Base-by-base conservation (phyloP, 2,113 vertebrate species). In the Muntiacus reevesi region DNA sequence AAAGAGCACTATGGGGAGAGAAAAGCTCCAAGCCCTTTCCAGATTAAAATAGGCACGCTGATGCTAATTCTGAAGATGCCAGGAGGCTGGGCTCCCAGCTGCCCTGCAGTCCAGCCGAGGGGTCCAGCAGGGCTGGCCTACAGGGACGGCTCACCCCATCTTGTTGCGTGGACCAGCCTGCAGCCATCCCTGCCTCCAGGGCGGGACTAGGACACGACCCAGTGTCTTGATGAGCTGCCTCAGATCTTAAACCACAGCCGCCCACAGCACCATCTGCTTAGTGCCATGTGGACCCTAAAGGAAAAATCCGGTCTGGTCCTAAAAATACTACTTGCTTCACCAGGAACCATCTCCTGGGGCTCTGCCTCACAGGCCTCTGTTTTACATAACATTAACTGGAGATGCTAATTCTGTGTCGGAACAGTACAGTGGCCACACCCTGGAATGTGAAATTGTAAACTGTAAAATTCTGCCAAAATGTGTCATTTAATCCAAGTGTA, bases 181-280 rank as follows among this genome's bases (percentile, higher is more conserved):
- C 9, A 89, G 71, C 93, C 86, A 91, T 59, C 27, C 40, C 67
- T 0, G 11, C 52, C 55, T 91, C 36, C 5, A 87, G 94, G 92
- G 91, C n/a, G 52, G 94, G 90, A 33, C n/a, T 1, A 96, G 82
- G 96, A 93, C 83, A 86, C 64, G 82, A 30, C 19, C 52, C 81
- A 27, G 71, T 47, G 83, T 62, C 97, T 89, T 86, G 45, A 88
- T 67, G 90, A 97, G 93, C 55, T 6, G 6, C 92, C 96, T 97
- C 94, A 95, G 96, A 91, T 87, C 91, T 85, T 91, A 89, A 97
- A 87, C 97, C 95, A 93, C 82, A 96, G 91, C 83, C 95, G 0
- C 98, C 98, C 94, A 98, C 97, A 84, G 33, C 57, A 83, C 96
- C 96, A 97, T 98, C 98, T 98, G 98, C 94, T 95, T 84, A 83